These are phyloP conservation scores for Dascillus cervinus DNA, from an alignment of 2,888 invertebrate species.

Conservation along the genomic window DNA sequence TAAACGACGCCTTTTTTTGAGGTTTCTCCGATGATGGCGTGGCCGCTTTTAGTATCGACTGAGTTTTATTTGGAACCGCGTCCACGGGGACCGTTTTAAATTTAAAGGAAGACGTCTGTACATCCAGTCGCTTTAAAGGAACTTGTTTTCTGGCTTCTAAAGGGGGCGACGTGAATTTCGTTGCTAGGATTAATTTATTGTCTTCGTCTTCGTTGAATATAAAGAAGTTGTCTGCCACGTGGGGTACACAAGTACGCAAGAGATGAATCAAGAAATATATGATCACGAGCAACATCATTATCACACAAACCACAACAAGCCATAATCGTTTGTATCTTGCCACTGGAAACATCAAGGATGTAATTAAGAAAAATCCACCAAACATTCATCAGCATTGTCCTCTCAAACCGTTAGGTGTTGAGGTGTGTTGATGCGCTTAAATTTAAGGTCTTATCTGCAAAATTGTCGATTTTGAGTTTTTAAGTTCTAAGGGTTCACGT, in stretches of 20 bases:
- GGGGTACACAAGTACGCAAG: constrained; percentile 8
- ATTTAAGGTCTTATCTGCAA: too few species aligned
- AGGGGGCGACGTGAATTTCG: constrained; percentile 2
- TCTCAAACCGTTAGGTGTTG: too few species aligned
- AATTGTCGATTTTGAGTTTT: too few species aligned
- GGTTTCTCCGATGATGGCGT: too few species aligned
- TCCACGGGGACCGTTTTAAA: constrained; percentile 5
- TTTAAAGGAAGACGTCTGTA: constrained; percentile 1
- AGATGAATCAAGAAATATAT: constrained; percentile 5
- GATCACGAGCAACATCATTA: constrained; percentile 5
- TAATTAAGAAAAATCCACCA: too few species aligned
- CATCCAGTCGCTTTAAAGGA: not conserved
- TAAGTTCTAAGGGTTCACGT: too few species aligned
- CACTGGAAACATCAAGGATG: constrained; percentile 3
- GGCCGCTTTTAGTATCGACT: too few species aligned
- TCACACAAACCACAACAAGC: constrained; percentile 4
- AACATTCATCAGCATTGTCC: too few species aligned
- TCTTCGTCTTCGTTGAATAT: constrained; percentile 15
- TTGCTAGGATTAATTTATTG: constrained; percentile 9
- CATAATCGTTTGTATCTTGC: constrained; percentile 7
- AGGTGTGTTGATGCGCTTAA: too few species aligned
- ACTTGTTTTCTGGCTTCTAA: not conserved
- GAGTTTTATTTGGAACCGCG: too few species aligned
- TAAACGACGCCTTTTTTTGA: too few species aligned
- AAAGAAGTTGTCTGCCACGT: constrained; percentile 13